phyloP scores from a whole-genome alignment of 1,140 invertebrate species.

The Rhizoglyphus robini region DNA sequence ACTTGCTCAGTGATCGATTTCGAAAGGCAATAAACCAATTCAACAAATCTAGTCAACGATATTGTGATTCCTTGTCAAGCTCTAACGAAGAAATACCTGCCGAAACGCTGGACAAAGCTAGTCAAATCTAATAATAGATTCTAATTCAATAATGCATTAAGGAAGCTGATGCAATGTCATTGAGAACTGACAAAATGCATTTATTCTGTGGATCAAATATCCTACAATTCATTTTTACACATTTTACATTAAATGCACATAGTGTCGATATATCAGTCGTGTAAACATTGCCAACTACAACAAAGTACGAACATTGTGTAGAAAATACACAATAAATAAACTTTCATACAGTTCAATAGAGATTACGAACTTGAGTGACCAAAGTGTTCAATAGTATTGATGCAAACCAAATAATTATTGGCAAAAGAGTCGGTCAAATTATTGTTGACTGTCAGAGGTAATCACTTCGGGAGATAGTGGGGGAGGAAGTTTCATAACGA shows the following conservation, averaged over 20 bases:
- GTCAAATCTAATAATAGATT: no score
- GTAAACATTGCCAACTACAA: neutral
- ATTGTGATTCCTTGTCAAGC: neutral
- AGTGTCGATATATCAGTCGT: neutral
- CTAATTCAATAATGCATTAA: neutral
- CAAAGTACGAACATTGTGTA: no score
- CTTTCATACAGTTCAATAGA: no score
- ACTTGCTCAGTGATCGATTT: neutral
- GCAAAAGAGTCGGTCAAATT: no score
- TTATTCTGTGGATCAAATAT: no score
- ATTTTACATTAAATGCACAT: neutral
- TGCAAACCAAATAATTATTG: no score
- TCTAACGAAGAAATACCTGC: neutral
- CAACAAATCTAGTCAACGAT: constrained; percentile 10
- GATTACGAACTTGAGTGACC: no score
- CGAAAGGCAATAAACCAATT: neutral
- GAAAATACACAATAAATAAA: no score
- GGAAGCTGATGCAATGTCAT: neutral
- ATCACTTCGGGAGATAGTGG: neutral
- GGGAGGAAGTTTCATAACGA: neutral
- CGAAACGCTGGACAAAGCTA: neutral
- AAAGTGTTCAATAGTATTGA: no score
- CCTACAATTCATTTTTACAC: no score
- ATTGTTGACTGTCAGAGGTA: neutral
- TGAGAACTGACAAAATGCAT: no score